Conservation (phyloP, 1,140 invertebrate species). For the Melanaphis sacchari region DNA sequence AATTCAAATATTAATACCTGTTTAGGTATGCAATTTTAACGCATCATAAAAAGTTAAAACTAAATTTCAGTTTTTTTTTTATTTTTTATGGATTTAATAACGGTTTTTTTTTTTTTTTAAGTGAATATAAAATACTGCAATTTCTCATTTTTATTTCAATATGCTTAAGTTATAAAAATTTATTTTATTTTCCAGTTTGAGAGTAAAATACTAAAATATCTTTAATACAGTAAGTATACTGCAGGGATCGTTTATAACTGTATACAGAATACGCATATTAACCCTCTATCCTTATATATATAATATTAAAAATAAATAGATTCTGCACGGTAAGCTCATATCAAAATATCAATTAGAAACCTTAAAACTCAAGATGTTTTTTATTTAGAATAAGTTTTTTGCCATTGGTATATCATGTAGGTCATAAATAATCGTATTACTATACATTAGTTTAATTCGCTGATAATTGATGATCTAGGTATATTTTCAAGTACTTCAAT, state of each 20-base stretch:
- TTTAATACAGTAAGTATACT: not conserved
- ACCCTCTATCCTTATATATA: not conserved
- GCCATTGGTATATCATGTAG: not conserved
- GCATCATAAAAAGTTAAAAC: not conserved
- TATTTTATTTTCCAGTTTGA: not conserved
- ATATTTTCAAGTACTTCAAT: not conserved
- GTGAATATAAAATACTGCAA: not conserved
- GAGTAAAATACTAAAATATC: conserved; percentile 3
- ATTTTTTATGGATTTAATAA: conserved; percentile 1
- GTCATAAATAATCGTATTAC: not conserved
- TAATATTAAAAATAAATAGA: not conserved
- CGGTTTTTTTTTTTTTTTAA: not conserved
- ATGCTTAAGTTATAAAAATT: conserved; percentile 23
- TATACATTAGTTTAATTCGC: not conserved
- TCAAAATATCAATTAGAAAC: not conserved
- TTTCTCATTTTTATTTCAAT: conserved; percentile 13
- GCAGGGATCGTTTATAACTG: not conserved
- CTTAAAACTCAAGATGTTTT: not conserved
- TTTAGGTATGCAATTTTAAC: not conserved
- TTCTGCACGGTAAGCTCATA: not conserved
- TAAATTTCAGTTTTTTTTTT: not conserved
- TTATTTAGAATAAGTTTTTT: not conserved
- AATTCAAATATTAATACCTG: not conserved
- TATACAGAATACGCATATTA: not conserved
- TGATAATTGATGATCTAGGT: not conserved